Base-by-base conservation (phyloP, 1,140 invertebrate species). In the Bombus sibiricus region DNA sequence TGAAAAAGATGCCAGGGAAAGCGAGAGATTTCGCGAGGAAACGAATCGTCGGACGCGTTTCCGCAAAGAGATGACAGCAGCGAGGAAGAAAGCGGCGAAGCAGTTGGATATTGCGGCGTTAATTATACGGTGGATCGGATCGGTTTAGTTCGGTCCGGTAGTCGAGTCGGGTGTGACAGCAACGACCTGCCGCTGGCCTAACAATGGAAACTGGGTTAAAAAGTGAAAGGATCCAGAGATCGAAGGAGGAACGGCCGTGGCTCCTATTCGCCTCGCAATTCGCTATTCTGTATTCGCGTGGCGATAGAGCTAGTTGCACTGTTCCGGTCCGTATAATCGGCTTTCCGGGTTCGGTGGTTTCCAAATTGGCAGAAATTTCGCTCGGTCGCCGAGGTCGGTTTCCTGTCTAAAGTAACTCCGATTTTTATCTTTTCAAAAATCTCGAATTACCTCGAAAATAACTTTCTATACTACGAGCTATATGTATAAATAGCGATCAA, bases 201-300 rank as follows among this genome's bases (percentile, higher is more conserved):
- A 93, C 91, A 93, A 93, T 92, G 89, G 88, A 93, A 90, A 93
- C 90, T 93, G 90, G 93, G 93, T 94, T 94, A 93, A 94, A 94
- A 94, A 94, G 93, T 94, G 93, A 94, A 94, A 94, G 93, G 93
- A 90, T 89, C 39, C 80, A 82, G 89, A 69, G 89, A 80, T 89
- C 76, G 88, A 13, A 81, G 73, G 69, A 87, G 74, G 71, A 87
- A 87, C 85, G 85, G n/a, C 68, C 39, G 62, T 78, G 79, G 82
- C 77, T 32, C 18, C 47, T 53, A 22, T 53, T 53, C 47, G 47
- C 18, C 47, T 53, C 18, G 47, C 47, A 22, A 53, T 53, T 53
- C 47, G 47, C 18, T 22, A 22, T 53, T 22, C 18, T 53, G 18
- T 18, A 22, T 53, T 22, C 47, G 47, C 47, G 47, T 6, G 18